These are phyloP conservation scores for Syngnathus typhle DNA, from an alignment of 2,113 vertebrate species.

Conservation along the genomic window DNA sequence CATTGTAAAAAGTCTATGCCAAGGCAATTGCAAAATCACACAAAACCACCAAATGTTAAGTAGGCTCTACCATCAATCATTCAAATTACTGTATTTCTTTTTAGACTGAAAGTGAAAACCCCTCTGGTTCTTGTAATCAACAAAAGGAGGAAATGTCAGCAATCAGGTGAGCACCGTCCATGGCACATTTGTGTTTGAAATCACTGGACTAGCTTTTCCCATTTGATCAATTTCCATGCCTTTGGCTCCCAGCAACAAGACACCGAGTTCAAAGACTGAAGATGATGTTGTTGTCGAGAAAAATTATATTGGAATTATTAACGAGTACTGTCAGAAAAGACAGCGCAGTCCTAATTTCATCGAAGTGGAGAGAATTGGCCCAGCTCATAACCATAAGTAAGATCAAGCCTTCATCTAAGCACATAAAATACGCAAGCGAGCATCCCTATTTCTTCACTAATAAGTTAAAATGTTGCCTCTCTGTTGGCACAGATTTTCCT, in stretches of 20 bases:
- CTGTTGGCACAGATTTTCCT: constrained; percentile 53
- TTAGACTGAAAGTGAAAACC: constrained; percentile 33
- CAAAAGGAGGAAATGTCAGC: constrained; percentile 3
- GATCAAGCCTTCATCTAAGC: neutral
- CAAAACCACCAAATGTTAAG: neutral
- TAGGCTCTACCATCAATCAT: neutral
- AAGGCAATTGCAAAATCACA: too few species aligned
- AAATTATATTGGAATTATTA: constrained; percentile 53
- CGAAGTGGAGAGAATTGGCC: constrained; percentile 31
- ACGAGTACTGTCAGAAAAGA: constrained; percentile 48
- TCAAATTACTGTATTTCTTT: constrained; percentile 12
- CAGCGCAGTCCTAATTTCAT: constrained; percentile 1
- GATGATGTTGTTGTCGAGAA: constrained; percentile 3
- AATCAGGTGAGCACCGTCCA: constrained; percentile 35
- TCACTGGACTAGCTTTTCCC: neutral
- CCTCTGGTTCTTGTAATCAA: neutral
- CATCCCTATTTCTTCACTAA: neutral
- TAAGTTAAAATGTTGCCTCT: neutral
- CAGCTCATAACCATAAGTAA: constrained; percentile 54
- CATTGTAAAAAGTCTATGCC: too few species aligned
- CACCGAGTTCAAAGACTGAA: constrained; percentile 8
- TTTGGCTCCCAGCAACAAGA: constrained; percentile 25
- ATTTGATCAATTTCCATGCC: neutral
- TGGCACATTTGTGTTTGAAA: neutral
- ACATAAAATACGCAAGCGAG: too few species aligned